Base-by-base conservation (phyloP, 2,888 invertebrate genomes). In the Piscicola geometra region DNA sequence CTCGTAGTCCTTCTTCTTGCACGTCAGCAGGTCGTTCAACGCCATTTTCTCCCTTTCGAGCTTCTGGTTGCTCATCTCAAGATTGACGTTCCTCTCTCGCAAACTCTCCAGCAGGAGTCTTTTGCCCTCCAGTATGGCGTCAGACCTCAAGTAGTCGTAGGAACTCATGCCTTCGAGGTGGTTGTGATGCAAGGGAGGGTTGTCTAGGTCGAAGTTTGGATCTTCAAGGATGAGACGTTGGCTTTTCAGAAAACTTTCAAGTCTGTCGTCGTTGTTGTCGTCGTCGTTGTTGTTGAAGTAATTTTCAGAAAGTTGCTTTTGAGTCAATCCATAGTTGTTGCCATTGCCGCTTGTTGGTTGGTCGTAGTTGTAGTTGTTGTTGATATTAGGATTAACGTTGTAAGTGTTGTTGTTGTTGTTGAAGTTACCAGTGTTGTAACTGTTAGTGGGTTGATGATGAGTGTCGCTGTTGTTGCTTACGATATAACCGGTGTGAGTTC, bases 91-190 rank as follows among this genome's bases (percentile, higher is more conserved):
- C 74, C 80, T 80, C 75, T 80, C 80, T n/a, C 79, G 69, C 32
- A 80, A 76, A 64, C 77, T 80, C 21, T 80, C 80, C 41, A 80
- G 77, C 52, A 80, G 72, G 75, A 80, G 77, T 52, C 80, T 67
- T 52, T 79, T 76, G 0, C 80, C 80, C 52, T 80, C 80, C 78
- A 79, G 77, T 77, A 80, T 79, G 64, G 79, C 79, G 15, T 80
- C 80, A 76, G 77, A 70, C n/a, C 73, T 36, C 73, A 75, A 21
- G 25, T 52, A 69, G 41, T 75, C 71, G 71, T 70, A 75, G 25
- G 56, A 70, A 25, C 35, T 75, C 76, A 73, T 74, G 28, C 9
- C 74, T 32, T 66, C 66, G 32, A 25, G 21, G 50, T 30, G n/a
- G 32, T 66, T 56, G 28, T 66, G 32, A 12, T 60, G 28, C 21